A percentile compares a stretch with the other conserved stretches of the same genome.
phyloP scores from a whole-genome alignment of 30 jellyfish, hydroid and myxozoan genomes.

The Cassiopea andromeda region DNA sequence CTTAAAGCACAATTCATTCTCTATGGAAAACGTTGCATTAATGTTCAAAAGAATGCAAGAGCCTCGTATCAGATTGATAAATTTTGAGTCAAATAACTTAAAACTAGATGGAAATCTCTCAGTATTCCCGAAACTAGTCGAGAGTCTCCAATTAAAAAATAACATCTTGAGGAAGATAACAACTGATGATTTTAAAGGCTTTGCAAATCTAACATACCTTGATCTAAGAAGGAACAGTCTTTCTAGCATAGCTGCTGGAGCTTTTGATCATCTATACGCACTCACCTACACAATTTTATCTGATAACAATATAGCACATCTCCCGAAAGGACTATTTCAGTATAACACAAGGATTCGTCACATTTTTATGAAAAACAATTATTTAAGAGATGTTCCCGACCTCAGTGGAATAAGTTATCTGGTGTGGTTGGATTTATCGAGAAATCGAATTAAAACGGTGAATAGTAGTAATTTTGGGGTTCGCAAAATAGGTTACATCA shows the following conservation, averaged over 20 bases:
- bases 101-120: constrained; percentile 23
- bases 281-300: not conserved
- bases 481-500: not conserved
- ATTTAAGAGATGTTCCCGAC: not conserved
- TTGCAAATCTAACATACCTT: not conserved
- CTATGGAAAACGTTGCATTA: not conserved
- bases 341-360: not conserved
- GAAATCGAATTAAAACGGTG: not conserved
- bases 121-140: not conserved
- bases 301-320: not conserved
- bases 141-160: not conserved
- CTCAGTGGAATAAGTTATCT: constrained; percentile 1
- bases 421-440: not conserved
- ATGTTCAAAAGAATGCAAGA: not conserved
- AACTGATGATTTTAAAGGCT: not conserved
- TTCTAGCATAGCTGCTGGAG: constrained; percentile 5
- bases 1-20: not conserved
- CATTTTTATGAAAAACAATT: not conserved
- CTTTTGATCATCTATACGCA: not conserved
- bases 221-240: not conserved
- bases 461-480: not conserved
- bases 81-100: not conserved
- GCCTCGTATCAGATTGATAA: not conserved
- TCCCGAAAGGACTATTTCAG: not conserved
- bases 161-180: not conserved